These are phyloP conservation scores for Sarcophilus harrisii DNA, from an alignment of 2,797 vertebrate genomes.

Conservation along the genomic window DNA sequence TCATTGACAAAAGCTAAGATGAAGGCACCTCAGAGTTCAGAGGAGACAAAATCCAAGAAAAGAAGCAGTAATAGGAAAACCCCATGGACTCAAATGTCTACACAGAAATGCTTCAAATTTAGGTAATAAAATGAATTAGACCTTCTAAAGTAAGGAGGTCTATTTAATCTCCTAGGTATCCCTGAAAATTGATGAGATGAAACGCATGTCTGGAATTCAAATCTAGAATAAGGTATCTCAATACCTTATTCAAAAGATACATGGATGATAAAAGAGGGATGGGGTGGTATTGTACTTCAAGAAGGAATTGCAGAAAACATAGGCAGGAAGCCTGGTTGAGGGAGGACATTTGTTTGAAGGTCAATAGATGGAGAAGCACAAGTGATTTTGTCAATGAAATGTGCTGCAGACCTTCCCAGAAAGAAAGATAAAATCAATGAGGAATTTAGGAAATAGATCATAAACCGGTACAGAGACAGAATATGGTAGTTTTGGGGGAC, in stretches of 20 bases:
- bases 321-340: neutral
- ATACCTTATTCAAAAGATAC: neutral
- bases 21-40: neutral
- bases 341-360: neutral
- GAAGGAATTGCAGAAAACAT: neutral
- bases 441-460: neutral
- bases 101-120: neutral
- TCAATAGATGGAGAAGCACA: neutral
- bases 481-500: neutral
- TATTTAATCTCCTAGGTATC: neutral
- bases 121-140: neutral
- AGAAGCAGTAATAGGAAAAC: neutral
- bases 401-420: neutral
- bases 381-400: neutral
- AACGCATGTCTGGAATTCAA: neutral
- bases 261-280: neutral
- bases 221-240: neutral
- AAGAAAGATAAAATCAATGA: neutral
- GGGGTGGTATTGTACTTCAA: neutral
- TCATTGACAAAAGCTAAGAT: neutral
- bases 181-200: neutral
- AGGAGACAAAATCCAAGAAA: neutral
- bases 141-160: neutral
- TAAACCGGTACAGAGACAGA: neutral
- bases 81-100: neutral